Conservation (phyloP, 2,113 vertebrate genomes). For the Xenopus tropicalis region DNA sequence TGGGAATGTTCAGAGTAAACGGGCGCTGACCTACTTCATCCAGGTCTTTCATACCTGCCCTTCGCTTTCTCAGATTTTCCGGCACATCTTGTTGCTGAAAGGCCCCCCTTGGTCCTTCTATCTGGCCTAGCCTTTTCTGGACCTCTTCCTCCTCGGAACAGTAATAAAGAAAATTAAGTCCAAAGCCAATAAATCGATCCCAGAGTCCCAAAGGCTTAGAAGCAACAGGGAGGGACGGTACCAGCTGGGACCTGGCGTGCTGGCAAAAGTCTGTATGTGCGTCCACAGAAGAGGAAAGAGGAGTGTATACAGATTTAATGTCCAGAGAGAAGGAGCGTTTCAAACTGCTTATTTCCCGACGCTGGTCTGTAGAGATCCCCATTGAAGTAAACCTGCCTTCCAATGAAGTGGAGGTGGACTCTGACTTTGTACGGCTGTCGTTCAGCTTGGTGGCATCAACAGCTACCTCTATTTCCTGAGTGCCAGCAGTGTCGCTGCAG, state of each 20-base stretch:
- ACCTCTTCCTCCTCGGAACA: slow-evolving; percentile 35
- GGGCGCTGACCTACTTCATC: slow-evolving; percentile 25
- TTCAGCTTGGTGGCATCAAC: slow-evolving; percentile 21
- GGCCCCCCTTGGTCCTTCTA: slow-evolving; percentile 18
- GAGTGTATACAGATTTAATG: slow-evolving; percentile 38
- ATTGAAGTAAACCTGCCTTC: slow-evolving; percentile 33
- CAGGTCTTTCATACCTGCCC: slow-evolving; percentile 19
- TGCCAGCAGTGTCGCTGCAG: not conserved
- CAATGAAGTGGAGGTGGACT: slow-evolving; percentile 8
- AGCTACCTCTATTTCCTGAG: slow-evolving; percentile 35
- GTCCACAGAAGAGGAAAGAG: slow-evolving; percentile 21
- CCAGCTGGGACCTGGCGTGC: slow-evolving; percentile 7
- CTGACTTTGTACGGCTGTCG: not conserved
- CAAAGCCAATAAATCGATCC: slow-evolving; percentile 41
- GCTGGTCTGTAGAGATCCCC: slow-evolving; percentile 27
- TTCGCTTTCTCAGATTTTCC: slow-evolving; percentile 31
- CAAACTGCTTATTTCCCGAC: slow-evolving; percentile 30
- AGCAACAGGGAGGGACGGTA: not conserved
- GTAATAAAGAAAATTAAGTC: slow-evolving; percentile 41
- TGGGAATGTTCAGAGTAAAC: slow-evolving; percentile 36
- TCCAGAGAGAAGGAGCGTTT: slow-evolving; percentile 47
- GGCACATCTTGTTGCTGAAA: slow-evolving; percentile 24
- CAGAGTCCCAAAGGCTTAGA: slow-evolving; percentile 27
- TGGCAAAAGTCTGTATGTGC: slow-evolving; percentile 24
- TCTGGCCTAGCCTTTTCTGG: slow-evolving; percentile 19